A percentile compares a stretch with the other conserved stretches of the same genome.
These are phyloP conservation scores for Bombylius discolor DNA, from an alignment of 2,888 invertebrate species.

Conservation along the genomic window DNA sequence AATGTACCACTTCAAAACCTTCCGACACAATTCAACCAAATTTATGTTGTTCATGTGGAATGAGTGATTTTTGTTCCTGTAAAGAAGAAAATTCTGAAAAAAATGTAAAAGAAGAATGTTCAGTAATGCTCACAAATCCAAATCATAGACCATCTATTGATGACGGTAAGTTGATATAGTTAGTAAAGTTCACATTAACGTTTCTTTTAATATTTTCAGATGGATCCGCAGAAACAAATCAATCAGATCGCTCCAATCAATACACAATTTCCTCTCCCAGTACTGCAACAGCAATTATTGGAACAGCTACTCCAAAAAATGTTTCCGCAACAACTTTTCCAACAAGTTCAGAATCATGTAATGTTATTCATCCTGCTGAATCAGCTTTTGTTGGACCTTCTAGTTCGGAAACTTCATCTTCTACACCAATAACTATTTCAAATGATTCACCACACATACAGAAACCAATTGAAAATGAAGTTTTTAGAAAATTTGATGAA, in stretches of 20 bases:
- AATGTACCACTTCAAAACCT: too few relatives aligned
- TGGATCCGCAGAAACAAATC: not conserved
- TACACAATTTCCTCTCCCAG: slow-evolving; percentile 9
- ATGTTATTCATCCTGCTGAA: not conserved
- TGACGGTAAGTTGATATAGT: too few relatives aligned
- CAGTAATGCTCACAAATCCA: too few relatives aligned
- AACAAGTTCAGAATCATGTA: slow-evolving; percentile 12
- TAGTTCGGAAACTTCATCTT: not conserved
- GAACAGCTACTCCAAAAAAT: slow-evolving; percentile 6
- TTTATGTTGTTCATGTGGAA: too few relatives aligned
- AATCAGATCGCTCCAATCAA: not conserved
- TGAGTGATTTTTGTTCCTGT: too few relatives aligned
- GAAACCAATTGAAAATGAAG: not conserved
- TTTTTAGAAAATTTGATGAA: too few relatives aligned
- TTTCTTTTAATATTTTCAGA: not conserved
- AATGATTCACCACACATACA: not conserved
- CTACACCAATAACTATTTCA: not conserved
- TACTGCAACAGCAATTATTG: slow-evolving; percentile 6
- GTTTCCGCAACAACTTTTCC: not conserved
- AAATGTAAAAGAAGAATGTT: too few relatives aligned
- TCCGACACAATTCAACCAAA: too few relatives aligned
- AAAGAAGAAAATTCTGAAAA: too few relatives aligned
- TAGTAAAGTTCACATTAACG: not conserved
- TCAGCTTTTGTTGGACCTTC: not conserved
- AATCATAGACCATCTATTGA: not conserved